A percentile compares a stretch with the other conserved stretches of the same genome.
phyloP scores from a whole-genome alignment of 1,140 invertebrate genomes.

The Phymorhynchus buccinoides region DNA sequence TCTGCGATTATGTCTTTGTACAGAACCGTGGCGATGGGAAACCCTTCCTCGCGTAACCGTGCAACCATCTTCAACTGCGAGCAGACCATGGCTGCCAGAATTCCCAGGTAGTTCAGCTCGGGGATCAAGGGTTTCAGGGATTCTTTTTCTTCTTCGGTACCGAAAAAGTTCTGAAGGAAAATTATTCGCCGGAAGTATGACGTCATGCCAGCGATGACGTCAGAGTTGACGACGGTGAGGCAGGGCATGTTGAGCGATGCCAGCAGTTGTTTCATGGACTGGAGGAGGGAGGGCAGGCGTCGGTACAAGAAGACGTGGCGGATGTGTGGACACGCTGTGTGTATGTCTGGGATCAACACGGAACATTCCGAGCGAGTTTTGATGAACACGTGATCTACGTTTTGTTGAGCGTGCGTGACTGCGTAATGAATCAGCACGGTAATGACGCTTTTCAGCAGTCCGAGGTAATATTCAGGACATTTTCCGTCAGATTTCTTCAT shows the following conservation, averaged over 20 bases:
- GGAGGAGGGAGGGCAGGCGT: not conserved
- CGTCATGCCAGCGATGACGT: not conserved
- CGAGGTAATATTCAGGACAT: too few relatives aligned
- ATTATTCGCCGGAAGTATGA: not conserved
- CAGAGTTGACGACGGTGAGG: not conserved
- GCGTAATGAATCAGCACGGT: not conserved
- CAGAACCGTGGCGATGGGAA: not conserved
- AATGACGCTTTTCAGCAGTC: not conserved
- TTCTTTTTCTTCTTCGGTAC: not conserved
- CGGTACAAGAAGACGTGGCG: not conserved
- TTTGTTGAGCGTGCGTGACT: not conserved
- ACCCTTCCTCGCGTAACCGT: not conserved
- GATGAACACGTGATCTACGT: not conserved
- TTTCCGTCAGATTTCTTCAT: not conserved
- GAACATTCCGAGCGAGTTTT: slow-evolving; percentile 17
- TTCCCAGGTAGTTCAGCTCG: not conserved
- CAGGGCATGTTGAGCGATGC: too few relatives aligned
- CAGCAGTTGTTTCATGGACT: not conserved
- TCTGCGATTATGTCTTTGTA: not conserved
- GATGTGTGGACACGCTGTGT: not conserved
- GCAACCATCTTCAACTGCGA: not conserved
- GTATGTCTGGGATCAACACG: not conserved
- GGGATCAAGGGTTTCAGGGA: not conserved
- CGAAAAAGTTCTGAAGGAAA: not conserved
- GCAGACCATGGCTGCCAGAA: not conserved